These are phyloP conservation scores for Thunnus thynnus DNA, from an alignment of 2,113 vertebrate genomes.

Conservation along the genomic window DNA sequence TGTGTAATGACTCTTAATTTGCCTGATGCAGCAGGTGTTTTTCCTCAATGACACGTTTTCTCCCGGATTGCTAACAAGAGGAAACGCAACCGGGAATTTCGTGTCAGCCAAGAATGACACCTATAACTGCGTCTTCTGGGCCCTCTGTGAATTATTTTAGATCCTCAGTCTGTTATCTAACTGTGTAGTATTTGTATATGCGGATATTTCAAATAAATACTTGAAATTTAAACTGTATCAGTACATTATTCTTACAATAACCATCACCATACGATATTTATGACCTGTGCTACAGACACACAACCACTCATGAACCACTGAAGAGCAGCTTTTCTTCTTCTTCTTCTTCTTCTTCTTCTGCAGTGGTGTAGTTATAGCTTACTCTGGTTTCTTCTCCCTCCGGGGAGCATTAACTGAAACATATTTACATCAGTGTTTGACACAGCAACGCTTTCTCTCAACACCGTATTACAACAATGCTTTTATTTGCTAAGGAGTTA, in stretches of 20 bases:
- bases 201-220: conserved; percentile 29
- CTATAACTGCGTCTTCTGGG: conserved; percentile 25
- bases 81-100: conserved; percentile 94
- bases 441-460: neutral
- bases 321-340: neutral
- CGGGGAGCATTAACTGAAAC: neutral
- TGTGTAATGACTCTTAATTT: too few species aligned
- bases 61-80: conserved; percentile 92
- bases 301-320: neutral
- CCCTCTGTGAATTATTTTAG: neutral
- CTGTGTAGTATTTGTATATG: neutral
- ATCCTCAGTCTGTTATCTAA: neutral
- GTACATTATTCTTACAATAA: neutral
- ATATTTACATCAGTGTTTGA: neutral
- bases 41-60: conserved; percentile 99
- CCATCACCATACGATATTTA: neutral
- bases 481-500: neutral
- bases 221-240: neutral
- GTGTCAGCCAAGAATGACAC: conserved; percentile 95
- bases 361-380: too few species aligned
- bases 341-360: too few species aligned
- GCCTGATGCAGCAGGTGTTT: conserved; percentile 71
- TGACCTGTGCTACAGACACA: neutral
- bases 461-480: neutral
- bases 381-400: neutral